Evolutionary conservation across 2,113 vertebrate species (phyloP).

Genomic region (Aldabrachelys gigantea): DNA sequence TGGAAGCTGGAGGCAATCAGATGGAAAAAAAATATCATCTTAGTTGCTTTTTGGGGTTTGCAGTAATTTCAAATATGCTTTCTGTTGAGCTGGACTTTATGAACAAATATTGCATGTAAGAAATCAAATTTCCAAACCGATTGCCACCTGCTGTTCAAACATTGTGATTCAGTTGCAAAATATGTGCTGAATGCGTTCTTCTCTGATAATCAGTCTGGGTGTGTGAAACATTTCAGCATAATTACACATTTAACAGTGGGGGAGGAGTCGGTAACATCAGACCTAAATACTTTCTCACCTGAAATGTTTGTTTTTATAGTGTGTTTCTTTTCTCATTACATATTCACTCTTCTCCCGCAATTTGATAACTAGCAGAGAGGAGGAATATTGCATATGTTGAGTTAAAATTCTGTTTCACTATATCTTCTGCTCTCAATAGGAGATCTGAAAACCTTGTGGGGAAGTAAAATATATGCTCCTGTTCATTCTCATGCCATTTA

Average conservation of each 20-base stretch:
- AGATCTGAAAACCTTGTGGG: background rate
- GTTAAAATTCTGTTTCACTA: background rate
- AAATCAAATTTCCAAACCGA: background rate
- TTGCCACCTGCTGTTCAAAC: background rate
- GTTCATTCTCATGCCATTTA: background rate
- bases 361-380: fast-evolving
- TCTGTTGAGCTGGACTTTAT: background rate
- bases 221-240: background rate
- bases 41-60: background rate
- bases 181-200: background rate
- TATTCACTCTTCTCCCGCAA: background rate
- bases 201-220: background rate
- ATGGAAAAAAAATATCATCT: background rate
- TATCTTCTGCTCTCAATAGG: background rate
- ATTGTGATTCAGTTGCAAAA: background rate
- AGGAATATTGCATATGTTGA: background rate
- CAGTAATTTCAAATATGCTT: background rate
- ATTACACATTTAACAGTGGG: fast-evolving
- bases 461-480: background rate
- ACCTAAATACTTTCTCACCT: background rate
- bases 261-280: background rate
- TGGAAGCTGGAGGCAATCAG: fast-evolving
- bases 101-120: background rate
- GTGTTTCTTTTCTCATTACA: background rate
- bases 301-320: background rate